A percentile compares a stretch with the other conserved stretches of the same genome.
Evolutionary conservation across 1,140 invertebrate species (phyloP).

Genomic region (Atta colombica): DNA sequence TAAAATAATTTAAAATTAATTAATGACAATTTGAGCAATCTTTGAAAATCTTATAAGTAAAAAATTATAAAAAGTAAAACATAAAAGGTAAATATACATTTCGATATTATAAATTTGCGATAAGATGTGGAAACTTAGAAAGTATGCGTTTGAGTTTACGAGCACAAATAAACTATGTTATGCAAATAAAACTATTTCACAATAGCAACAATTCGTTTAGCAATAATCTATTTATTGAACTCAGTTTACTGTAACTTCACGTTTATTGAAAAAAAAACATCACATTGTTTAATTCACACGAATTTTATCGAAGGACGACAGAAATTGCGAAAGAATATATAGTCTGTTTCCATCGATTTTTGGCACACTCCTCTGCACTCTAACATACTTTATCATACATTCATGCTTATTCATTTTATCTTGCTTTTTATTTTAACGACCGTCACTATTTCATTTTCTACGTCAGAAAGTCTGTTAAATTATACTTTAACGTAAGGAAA

Average conservation of each 20-base stretch:
- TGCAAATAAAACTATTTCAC: background rate
- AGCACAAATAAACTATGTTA: background rate
- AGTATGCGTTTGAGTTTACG: background rate
- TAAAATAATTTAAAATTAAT: too few relatives aligned
- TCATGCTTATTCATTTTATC: constrained; percentile 3
- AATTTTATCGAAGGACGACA: constrained; percentile 3
- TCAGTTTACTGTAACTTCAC: background rate
- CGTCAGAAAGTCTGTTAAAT: constrained; percentile 22
- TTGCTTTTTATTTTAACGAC: background rate
- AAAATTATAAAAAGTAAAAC: background rate
- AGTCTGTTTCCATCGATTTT: background rate
- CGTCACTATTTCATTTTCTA: background rate
- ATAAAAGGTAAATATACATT: background rate
- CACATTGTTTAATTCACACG: background rate
- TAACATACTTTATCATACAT: constrained; percentile 14
- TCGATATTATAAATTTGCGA: background rate
- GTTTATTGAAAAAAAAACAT: background rate
- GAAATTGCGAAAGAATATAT: background rate
- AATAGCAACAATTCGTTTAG: background rate
- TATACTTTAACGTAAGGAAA: background rate
- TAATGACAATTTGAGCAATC: background rate
- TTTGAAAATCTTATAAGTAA: background rate
- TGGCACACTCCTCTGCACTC: background rate
- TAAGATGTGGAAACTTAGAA: background rate
- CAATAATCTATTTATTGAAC: background rate